phyloP scores from a whole-genome alignment of 2,113 vertebrate genomes.

The Scophthalmus maximus region DNA sequence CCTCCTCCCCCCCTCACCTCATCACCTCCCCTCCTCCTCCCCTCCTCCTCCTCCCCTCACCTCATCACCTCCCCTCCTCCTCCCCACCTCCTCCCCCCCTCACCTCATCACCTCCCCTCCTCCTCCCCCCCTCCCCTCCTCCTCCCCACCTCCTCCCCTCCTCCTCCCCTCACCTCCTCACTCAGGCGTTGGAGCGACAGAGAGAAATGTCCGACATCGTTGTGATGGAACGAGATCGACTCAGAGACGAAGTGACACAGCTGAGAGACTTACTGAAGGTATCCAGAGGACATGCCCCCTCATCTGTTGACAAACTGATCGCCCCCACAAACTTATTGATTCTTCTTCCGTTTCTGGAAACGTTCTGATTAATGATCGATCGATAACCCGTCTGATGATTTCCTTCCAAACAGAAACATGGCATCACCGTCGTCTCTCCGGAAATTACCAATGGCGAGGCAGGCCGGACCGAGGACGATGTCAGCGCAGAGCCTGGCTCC shows the following conservation, averaged over 20 bases:
- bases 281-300: slow-evolving; percentile 45
- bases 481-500: slow-evolving; percentile 66
- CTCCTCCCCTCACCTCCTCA: slow-evolving; percentile 10
- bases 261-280: slow-evolving; percentile 92
- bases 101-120: too few species aligned
- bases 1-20: too few species aligned
- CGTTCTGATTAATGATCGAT: too few species aligned
- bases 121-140: not conserved
- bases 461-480: slow-evolving; percentile 47
- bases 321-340: too few species aligned
- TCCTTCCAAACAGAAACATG: slow-evolving; percentile 84
- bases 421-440: slow-evolving; percentile 83
- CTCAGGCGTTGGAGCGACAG: slow-evolving; percentile 94
- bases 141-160: not conserved
- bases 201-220: slow-evolving; percentile 92
- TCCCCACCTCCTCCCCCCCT: not conserved
- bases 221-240: slow-evolving; percentile 89
- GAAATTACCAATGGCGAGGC: slow-evolving; percentile 85
- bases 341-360: too few species aligned
- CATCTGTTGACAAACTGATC: too few species aligned
- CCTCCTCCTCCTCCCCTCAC: too few species aligned
- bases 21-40: too few species aligned
- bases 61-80: not conserved
- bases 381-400: not conserved
- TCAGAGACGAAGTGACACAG: slow-evolving; percentile 87